These are phyloP conservation scores for Australoheros scitulus DNA, from an alignment of 2,113 vertebrate species.

Conservation along the genomic window DNA sequence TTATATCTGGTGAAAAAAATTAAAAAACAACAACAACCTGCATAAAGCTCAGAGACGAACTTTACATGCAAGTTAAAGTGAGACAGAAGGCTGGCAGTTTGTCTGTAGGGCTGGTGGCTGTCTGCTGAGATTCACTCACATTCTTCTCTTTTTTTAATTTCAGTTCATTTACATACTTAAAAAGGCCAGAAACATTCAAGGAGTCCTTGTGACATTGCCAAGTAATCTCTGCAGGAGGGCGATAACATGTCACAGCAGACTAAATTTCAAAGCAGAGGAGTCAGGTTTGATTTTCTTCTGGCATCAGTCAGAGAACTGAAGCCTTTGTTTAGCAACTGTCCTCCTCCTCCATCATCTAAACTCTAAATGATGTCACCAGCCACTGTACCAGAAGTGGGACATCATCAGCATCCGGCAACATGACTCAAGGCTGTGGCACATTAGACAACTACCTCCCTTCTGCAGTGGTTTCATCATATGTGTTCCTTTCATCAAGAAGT, in stretches of 20 bases:
- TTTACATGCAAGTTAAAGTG: conserved; percentile 31
- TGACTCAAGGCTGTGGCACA: conserved; percentile 60
- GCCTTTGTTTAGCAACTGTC: conserved; percentile 48
- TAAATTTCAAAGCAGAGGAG: conserved; percentile 38
- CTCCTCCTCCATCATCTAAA: conserved; percentile 39
- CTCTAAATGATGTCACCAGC: conserved; percentile 61
- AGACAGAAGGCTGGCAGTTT: conserved; percentile 54
- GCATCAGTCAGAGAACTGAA: conserved; percentile 9
- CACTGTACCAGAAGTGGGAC: conserved; percentile 54
- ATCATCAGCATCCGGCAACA: conserved; percentile 48
- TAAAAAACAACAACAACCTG: not conserved
- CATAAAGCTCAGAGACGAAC: conserved; percentile 25
- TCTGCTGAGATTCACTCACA: conserved; percentile 59
- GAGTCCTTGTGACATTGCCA: conserved; percentile 54
- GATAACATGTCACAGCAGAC: conserved; percentile 39
- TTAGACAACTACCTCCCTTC: conserved; percentile 19
- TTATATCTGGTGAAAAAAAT: conserved; percentile 21
- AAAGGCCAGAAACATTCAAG: conserved; percentile 61
- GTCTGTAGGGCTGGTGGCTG: conserved; percentile 46
- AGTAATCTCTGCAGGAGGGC: conserved; percentile 42
- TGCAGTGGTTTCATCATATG: conserved; percentile 49
- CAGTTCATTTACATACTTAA: conserved; percentile 65
- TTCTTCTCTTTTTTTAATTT: conserved; percentile 55
- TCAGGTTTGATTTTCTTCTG: conserved; percentile 41
- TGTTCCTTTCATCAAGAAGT: conserved; percentile 30